Base-by-base conservation (phyloP, 2,797 vertebrate genomes). In the Mastacembelus armatus region DNA sequence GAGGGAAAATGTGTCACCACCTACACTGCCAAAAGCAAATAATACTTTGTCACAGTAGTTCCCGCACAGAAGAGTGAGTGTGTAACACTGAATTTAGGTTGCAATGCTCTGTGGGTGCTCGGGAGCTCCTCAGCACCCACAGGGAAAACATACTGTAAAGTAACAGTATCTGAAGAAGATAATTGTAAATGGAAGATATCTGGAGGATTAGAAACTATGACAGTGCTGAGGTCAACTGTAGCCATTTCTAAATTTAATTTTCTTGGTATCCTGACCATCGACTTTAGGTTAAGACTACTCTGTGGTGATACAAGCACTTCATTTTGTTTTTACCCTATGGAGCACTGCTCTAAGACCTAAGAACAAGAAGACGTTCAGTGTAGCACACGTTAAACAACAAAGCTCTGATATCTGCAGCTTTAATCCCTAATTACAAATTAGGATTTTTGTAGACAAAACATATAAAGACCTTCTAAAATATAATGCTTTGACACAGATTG, bases 11-110 rank as follows among this genome's bases (percentile, higher is more conserved):
- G 22, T 68, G 57, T 61, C 35, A 51, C 56, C 71, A 39, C 68
- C 77, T 72, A 80, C 65, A 33, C 49, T 26, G 59, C 71, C 19
- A 43, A 61, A 66, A 58, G 48, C 19, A 33, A 69, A 70, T 58
- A 36, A 32, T 71, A 57, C 78, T 75, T 59, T 59, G 78, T 73
- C 52, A 69, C 55, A 48, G 51, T 11, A 54, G 42, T 63, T 68
- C 59, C 10, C 18, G 57, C 54, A 50, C 65, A 19, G 15, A 3
- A 14, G 55, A 50, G 38, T 29, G 16, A 55, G 71, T 59, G 51
- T 59, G 71, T 54, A 44, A 55, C 67, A 44, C 27, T 29, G 10
- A 77, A 60, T 64, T 63, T 35, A 40, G 30, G 52, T 52, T 57
- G 49, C 21, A 49, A 69, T 33, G 52, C 11, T 40, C 22, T 26